phyloP scores from a whole-genome alignment of 2,113 vertebrate genomes.

The Neopipo cinnamomea region DNA sequence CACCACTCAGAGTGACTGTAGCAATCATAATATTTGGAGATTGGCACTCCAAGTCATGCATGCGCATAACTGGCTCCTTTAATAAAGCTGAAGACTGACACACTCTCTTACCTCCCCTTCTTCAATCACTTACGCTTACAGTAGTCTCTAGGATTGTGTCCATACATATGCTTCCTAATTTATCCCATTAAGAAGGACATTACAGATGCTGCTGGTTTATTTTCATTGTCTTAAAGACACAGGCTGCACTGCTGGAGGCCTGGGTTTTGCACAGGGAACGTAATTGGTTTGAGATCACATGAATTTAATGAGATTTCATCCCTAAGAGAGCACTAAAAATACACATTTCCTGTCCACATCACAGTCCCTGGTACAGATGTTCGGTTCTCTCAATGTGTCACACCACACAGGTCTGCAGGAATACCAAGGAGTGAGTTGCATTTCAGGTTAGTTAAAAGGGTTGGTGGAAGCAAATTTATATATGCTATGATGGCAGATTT shows the following conservation, averaged over 20 bases:
- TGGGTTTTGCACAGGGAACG: not conserved
- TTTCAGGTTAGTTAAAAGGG: not conserved
- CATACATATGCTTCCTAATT: not conserved
- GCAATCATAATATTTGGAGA: not conserved
- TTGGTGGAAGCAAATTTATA: not conserved
- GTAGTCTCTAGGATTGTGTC: not conserved
- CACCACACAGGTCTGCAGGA: not conserved
- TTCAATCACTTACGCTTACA: not conserved
- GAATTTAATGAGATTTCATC: slow-evolving; percentile 25
- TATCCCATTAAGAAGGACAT: not conserved
- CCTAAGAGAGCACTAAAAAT: not conserved
- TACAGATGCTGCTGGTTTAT: not conserved
- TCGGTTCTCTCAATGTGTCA: not conserved
- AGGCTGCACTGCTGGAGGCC: not conserved
- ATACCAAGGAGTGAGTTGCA: not conserved
- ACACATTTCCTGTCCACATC: slow-evolving; percentile 11
- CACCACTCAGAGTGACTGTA: not conserved
- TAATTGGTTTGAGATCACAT: not conserved
- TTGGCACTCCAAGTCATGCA: not conserved
- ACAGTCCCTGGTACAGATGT: not conserved
- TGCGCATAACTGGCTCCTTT: not conserved
- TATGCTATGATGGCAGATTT: not conserved
- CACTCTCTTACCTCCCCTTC: not conserved
- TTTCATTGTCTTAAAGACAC: not conserved
- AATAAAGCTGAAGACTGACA: not conserved